These are phyloP conservation scores for Hemitrygon akajei DNA, from an alignment of 2,797 vertebrate genomes.

Conservation along the genomic window DNA sequence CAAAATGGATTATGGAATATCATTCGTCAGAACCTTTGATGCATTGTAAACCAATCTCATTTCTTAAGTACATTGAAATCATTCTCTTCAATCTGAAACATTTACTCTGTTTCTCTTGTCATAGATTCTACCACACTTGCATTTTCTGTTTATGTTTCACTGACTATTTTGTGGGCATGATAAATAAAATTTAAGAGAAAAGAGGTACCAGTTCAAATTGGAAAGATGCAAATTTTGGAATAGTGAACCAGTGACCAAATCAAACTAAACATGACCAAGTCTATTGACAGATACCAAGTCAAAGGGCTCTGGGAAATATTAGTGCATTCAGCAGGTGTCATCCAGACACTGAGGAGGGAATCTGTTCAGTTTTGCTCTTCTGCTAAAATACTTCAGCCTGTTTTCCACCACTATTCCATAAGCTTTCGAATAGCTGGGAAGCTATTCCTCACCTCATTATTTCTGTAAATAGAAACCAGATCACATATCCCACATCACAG, in stretches of 20 bases:
- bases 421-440: not conserved
- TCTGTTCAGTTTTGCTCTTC: no score
- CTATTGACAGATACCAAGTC: not conserved
- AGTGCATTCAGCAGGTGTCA: not conserved
- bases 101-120: no score
- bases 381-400: not conserved
- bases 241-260: not conserved
- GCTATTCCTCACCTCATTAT: not conserved
- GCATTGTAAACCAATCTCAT: not conserved
- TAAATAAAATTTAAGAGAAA: not conserved
- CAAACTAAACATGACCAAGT: no score
- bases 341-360: not conserved
- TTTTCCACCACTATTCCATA: not conserved
- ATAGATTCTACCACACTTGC: no score
- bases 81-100: no score
- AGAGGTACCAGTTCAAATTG: not conserved
- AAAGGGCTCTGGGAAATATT: not conserved
- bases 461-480: not conserved
- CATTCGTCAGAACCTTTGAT: not conserved
- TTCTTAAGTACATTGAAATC: no score
- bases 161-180: not conserved
- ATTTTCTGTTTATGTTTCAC: not conserved
- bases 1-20: not conserved
- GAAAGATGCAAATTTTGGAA: not conserved
- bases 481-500: not conserved